Conservation (phyloP, 1,140 invertebrate species). For the Macrobrachium nipponense region DNA sequence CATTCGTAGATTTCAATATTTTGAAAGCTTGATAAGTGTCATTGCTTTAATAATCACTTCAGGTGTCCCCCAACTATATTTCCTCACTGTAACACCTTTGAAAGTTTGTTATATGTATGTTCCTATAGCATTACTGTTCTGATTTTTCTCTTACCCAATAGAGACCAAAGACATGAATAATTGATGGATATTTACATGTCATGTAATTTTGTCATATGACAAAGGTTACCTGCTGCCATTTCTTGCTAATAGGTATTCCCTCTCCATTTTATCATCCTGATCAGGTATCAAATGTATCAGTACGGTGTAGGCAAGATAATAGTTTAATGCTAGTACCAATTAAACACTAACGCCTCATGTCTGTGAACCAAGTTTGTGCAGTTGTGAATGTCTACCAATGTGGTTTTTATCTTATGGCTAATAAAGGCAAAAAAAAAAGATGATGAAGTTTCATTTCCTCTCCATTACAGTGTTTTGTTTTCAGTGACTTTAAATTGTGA, state of each 20-base stretch:
- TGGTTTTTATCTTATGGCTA: constrained; percentile 62
- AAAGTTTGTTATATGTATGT: constrained; percentile 59
- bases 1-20: constrained; percentile 1
- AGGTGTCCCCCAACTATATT: not conserved
- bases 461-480: not conserved
- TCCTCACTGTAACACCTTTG: constrained; percentile 51
- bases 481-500: too few relatives aligned
- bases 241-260: constrained; percentile 60
- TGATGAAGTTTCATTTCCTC: not conserved
- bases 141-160: constrained; percentile 57
- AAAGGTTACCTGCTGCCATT: constrained; percentile 54
- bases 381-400: constrained; percentile 62
- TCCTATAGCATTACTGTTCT: constrained; percentile 59
- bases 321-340: constrained; percentile 61
- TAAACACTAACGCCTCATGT: constrained; percentile 61
- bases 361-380: constrained; percentile 58
- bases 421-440: constrained; percentile 57
- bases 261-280: constrained; percentile 58
- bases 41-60: not conserved
- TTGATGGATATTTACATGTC: constrained; percentile 54
- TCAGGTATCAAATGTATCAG: constrained; percentile 61
- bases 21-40: not conserved
- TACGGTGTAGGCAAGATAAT: constrained; percentile 58
- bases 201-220: constrained; percentile 50
- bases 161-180: constrained; percentile 62